phyloP scores from a whole-genome alignment of 2,888 invertebrate species.

The Trissoscelio sp. region DNA sequence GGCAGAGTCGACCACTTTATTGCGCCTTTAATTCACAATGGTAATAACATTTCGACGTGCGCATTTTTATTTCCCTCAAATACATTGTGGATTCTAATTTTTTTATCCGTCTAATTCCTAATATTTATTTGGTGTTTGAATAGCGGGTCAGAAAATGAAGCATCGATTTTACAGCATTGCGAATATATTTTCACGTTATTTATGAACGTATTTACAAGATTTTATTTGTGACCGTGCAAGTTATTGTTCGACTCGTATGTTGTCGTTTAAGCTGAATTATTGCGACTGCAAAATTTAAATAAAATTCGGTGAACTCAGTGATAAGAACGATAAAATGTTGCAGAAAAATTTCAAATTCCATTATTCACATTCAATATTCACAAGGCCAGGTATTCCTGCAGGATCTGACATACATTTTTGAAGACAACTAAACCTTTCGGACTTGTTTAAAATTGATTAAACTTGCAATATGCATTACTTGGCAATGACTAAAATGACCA shows the following conservation, averaged over 20 bases:
- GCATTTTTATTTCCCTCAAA: constrained; percentile 19
- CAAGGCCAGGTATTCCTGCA: neutral
- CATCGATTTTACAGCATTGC: neutral
- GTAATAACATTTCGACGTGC: constrained; percentile 40
- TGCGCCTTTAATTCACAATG: constrained; percentile 49
- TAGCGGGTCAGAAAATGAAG: neutral
- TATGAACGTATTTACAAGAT: constrained; percentile 24
- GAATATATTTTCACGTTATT: constrained; percentile 17
- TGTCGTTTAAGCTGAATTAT: constrained; percentile 7
- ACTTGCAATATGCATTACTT: neutral
- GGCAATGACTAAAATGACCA: neutral
- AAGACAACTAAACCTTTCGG: neutral
- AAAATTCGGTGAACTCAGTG: neutral
- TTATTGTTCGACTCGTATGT: constrained; percentile 13
- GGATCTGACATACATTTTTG: neutral
- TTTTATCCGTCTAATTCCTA: constrained; percentile 4
- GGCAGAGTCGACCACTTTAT: constrained; percentile 54
- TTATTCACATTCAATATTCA: neutral
- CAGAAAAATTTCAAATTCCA: constrained; percentile 2
- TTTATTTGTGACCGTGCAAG: constrained; percentile 3
- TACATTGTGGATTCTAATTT: constrained; percentile 11
- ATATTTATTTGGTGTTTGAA: constrained; percentile 12
- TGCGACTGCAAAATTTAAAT: constrained; percentile 15
- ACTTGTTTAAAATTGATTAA: neutral
- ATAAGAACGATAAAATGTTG: too few relatives aligned